Conservation (phyloP, 2,888 invertebrate genomes). For the Drosophila lacicola region DNA sequence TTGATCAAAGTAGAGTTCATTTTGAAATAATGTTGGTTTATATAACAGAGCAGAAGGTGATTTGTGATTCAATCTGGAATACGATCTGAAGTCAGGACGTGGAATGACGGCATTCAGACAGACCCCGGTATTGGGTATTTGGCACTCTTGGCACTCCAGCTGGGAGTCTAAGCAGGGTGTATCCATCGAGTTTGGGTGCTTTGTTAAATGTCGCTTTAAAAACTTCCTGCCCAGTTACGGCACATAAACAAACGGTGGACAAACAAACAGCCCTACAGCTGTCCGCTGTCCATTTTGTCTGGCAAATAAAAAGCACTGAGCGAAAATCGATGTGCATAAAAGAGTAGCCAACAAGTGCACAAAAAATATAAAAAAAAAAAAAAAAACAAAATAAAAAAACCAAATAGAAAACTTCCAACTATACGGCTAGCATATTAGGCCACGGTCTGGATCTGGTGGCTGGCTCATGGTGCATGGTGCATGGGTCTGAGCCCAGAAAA, state of each 20-base stretch:
- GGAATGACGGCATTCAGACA: constrained; percentile 1
- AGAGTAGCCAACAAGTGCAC: constrained; percentile 78
- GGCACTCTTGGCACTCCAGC: not conserved
- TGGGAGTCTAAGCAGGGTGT: constrained; percentile 12
- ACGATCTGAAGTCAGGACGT: not conserved
- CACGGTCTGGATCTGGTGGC: constrained; percentile 33
- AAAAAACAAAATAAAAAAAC: not conserved
- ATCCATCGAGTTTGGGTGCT: constrained; percentile 45
- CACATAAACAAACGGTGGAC: constrained; percentile 73
- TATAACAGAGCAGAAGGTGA: not conserved
- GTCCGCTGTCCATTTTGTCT: constrained; percentile 43
- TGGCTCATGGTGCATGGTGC: not conserved
- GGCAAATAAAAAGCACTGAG: constrained; percentile 81
- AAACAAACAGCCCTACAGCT: constrained; percentile 50
- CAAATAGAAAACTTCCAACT: constrained; percentile 10
- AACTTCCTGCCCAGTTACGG: constrained; percentile 70
- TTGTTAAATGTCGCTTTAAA: constrained; percentile 72
- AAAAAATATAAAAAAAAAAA: constrained; percentile 15
- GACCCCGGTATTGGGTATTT: not conserved
- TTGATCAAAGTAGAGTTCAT: not conserved
- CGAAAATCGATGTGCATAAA: constrained; percentile 80
- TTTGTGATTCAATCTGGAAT: not conserved
- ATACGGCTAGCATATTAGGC: constrained; percentile 49
- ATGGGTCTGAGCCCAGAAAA: constrained; percentile 32
- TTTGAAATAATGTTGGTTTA: not conserved